Conservation (phyloP, 2,113 vertebrate genomes). For the Apeltes quadracus region DNA sequence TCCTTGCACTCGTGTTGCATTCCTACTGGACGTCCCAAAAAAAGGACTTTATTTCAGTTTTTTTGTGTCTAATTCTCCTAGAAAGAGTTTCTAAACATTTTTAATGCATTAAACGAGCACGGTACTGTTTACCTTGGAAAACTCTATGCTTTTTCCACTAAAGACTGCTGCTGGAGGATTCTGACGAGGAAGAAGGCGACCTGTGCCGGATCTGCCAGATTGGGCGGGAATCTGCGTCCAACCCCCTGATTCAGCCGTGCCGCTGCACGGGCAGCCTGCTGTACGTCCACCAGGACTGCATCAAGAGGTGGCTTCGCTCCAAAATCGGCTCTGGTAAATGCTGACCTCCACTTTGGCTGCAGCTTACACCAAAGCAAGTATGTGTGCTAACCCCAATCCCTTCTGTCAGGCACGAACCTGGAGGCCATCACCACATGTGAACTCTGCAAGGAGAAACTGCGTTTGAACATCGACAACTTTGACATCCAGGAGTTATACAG, state of each 20-base stretch:
- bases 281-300: conserved; percentile 97
- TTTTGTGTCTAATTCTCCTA: background rate
- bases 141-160: background rate
- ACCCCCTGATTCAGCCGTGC: conserved; percentile 94
- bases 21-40: background rate
- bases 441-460: conserved; percentile 95
- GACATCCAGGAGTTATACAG: conserved; percentile 96
- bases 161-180: conserved; percentile 95
- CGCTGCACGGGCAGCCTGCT: conserved; percentile 94
- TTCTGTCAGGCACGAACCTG: conserved; percentile 86
- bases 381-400: no score
- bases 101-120: background rate
- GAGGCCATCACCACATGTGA: conserved; percentile 96
- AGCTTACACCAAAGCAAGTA: background rate
- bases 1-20: background rate
- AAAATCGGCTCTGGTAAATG: conserved; percentile 95
- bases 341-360: background rate
- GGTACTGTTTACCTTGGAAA: background rate
- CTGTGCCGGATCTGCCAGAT: conserved; percentile 98
- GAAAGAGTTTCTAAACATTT: background rate
- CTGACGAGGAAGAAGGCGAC: conserved; percentile 97
- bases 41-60: background rate
- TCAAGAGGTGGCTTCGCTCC: conserved; percentile 96
- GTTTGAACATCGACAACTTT: conserved; percentile 95
- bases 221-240: conserved; percentile 86